Conservation (phyloP, 1,140 invertebrate species). For the Penaeus chinensis region DNA sequence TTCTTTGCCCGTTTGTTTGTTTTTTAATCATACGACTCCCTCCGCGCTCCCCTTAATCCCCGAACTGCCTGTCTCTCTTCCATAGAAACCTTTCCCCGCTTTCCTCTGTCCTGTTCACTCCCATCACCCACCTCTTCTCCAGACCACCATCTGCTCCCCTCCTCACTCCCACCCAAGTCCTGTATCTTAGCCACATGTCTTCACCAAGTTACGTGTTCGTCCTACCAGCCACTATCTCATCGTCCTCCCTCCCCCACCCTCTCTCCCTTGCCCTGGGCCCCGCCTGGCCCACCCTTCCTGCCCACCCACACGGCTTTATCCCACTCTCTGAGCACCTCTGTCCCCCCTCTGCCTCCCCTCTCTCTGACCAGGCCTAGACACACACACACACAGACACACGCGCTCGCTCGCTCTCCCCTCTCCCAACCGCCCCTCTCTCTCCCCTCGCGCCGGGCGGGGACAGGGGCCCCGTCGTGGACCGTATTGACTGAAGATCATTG, state of each 20-base stretch:
- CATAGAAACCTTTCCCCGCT: no score
- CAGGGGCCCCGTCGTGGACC: background rate
- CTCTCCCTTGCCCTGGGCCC: background rate
- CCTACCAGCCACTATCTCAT: conserved; percentile 11
- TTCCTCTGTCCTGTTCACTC: no score
- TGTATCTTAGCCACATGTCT: no score
- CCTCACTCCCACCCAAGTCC: background rate
- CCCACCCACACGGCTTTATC: background rate
- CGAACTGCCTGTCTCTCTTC: no score
- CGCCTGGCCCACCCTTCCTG: background rate
- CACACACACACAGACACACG: background rate
- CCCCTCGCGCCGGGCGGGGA: background rate
- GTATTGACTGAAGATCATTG: conserved; percentile 57
- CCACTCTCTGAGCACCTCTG: background rate
- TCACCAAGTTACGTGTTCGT: no score
- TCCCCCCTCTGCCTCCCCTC: background rate
- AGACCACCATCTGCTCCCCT: background rate
- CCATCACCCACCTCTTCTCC: no score
- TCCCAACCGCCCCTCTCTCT: background rate
- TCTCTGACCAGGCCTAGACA: background rate
- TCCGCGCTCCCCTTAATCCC: no score
- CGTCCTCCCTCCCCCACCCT: background rate
- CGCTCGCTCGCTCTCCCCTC: background rate
- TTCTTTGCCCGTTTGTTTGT: no score
- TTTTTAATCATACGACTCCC: no score